Evolutionary conservation across 2,113 vertebrate genomes (phyloP).

Genomic region (Callopanchax toddi): DNA sequence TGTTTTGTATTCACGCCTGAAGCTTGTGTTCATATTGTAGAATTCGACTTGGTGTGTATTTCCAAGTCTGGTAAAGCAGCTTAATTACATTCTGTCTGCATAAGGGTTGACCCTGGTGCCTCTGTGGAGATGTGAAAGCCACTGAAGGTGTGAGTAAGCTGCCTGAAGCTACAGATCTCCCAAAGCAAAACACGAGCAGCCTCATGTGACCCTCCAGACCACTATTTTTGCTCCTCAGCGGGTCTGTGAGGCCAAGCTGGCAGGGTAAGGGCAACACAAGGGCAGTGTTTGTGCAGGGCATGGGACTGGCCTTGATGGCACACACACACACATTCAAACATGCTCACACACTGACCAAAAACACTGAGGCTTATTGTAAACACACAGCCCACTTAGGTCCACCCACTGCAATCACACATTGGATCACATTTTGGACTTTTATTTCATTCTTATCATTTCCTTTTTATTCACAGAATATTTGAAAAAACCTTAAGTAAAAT

Average conservation of each 20-base stretch:
- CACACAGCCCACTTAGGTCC: constrained; percentile 45
- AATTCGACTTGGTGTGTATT: not conserved
- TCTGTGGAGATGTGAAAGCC: not conserved
- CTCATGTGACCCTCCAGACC: constrained; percentile 43
- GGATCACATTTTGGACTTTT: constrained; percentile 43
- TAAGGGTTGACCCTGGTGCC: not conserved
- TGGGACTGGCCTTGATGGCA: constrained; percentile 65
- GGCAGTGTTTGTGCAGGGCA: constrained; percentile 75
- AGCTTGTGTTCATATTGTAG: not conserved
- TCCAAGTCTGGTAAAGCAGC: constrained; percentile 2
- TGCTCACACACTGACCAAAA: constrained; percentile 52
- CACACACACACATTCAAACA: constrained; percentile 50
- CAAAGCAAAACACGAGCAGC: constrained; percentile 31
- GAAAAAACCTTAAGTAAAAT: too few species aligned
- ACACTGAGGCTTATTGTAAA: constrained; percentile 79
- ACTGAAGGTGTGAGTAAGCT: constrained; percentile 19
- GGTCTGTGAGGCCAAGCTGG: constrained; percentile 36
- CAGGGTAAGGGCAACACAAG: constrained; percentile 68
- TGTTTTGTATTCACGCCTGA: not conserved
- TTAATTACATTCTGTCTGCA: constrained; percentile 9
- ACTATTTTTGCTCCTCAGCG: constrained; percentile 38
- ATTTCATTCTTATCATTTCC: constrained; percentile 16
- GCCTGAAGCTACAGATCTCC: constrained; percentile 22
- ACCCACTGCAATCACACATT: constrained; percentile 67
- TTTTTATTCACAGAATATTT: constrained; percentile 2